Percentiles rank a stretch among this genome's conserved stretches.
phyloP scores from a whole-genome alignment of 2,888 invertebrate species.

The Xanthia icteritia region DNA sequence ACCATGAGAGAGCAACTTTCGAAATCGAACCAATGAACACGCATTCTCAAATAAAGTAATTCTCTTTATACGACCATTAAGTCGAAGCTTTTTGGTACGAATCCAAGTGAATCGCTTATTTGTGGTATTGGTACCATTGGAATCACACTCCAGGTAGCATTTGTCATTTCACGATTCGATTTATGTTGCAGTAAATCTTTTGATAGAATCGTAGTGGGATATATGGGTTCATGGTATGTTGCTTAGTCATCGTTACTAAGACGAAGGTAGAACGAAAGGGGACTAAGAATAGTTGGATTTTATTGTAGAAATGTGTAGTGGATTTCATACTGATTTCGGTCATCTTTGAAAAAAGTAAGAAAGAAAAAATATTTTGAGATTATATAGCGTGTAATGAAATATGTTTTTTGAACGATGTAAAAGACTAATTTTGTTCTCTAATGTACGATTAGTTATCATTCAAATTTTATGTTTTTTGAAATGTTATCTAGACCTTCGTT shows the following conservation, averaged over 20 bases:
- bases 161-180: conserved; percentile 54
- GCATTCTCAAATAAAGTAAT: conserved; percentile 46
- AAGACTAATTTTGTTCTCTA: background rate
- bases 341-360: too few species aligned
- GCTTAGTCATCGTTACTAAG: conserved; percentile 42
- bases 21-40: conserved; percentile 32
- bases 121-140: conserved; percentile 38
- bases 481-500: background rate
- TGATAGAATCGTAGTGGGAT: conserved; percentile 42
- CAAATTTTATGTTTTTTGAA: background rate
- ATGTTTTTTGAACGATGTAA: too few species aligned
- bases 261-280: background rate
- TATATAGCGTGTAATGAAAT: background rate
- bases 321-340: background rate
- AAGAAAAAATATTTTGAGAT: background rate
- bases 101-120: conserved; percentile 44
- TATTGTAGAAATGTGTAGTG: background rate
- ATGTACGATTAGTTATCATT: background rate
- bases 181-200: conserved; percentile 57
- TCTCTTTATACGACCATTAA: conserved; percentile 24
- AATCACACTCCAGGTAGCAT: conserved; percentile 52
- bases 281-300: background rate
- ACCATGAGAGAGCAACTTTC: conserved; percentile 24
- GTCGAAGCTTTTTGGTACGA: conserved; percentile 43
- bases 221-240: conserved; percentile 9